Conservation (phyloP, 92 coral and sea anemone genomes). For the Isaurus tuberculatus region DNA sequence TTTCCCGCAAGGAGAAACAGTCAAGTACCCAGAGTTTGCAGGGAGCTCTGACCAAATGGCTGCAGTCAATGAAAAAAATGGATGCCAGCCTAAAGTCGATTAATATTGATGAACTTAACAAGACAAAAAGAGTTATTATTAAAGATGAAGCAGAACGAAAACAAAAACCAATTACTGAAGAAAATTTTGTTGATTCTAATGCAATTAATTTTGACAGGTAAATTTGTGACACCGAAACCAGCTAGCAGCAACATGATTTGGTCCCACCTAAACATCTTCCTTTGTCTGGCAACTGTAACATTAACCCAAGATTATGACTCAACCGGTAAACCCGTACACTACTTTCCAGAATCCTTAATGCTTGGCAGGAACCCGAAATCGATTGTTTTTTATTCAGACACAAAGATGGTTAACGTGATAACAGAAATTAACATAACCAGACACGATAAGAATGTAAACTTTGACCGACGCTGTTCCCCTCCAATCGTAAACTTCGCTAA, state of each 20-base stretch:
- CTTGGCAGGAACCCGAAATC: conserved; percentile 23
- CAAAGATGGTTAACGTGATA: conserved; percentile 26
- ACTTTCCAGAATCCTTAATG: conserved; percentile 44
- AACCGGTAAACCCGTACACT: conserved; percentile 13
- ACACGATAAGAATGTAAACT: background rate
- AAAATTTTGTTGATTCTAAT: conserved; percentile 27
- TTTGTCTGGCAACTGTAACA: background rate
- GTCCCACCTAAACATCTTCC: background rate
- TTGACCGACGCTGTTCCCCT: conserved; percentile 10
- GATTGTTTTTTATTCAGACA: conserved; percentile 29
- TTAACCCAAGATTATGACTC: conserved; percentile 1
- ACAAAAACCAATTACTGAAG: conserved; percentile 32
- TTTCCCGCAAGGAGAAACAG: background rate
- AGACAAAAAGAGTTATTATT: background rate
- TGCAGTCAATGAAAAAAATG: background rate
- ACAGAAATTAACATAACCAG: conserved; percentile 14
- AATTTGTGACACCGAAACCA: background rate
- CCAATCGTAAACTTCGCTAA: background rate
- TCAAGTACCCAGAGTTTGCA: background rate
- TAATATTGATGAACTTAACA: background rate
- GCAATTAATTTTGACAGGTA: conserved; percentile 15
- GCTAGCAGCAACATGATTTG: conserved; percentile 1
- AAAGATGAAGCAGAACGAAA: background rate
- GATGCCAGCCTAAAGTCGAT: conserved; percentile 1
- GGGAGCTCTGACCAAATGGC: conserved; percentile 13